phyloP scores from a whole-genome alignment of 2,888 invertebrate genomes.

The Boloria euphrosyne region DNA sequence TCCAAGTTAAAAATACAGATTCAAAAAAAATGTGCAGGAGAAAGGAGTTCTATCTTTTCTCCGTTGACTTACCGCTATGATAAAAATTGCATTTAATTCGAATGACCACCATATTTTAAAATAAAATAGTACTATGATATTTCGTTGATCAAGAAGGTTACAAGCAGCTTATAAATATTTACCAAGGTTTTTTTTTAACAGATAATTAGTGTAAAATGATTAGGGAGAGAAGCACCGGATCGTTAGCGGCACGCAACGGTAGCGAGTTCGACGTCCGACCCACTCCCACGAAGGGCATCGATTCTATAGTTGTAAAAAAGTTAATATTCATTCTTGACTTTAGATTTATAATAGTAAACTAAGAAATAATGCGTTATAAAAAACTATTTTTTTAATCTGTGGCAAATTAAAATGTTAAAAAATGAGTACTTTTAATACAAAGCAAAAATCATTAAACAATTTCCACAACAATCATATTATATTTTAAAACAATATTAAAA shows the following conservation, averaged over 20 bases:
- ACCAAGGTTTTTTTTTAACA: slow-evolving; percentile 46
- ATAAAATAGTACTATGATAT: too few relatives aligned
- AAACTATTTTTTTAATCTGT: neutral
- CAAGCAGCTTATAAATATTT: slow-evolving; percentile 34
- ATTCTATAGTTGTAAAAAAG: slow-evolving; percentile 41
- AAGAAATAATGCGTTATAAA: slow-evolving; percentile 31
- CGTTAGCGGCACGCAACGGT: slow-evolving; percentile 58
- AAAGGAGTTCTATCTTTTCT: too few relatives aligned
- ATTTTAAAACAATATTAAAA: too few relatives aligned
- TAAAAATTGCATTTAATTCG: too few relatives aligned
- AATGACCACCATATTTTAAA: too few relatives aligned
- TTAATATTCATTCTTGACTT: slow-evolving; percentile 46
- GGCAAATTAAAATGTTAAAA: neutral
- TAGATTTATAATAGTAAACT: slow-evolving; percentile 39
- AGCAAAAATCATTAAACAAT: too few relatives aligned
- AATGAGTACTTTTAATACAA: too few relatives aligned
- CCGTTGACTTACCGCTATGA: too few relatives aligned
- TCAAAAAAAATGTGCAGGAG: too few relatives aligned
- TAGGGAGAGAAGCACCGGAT: slow-evolving; percentile 58
- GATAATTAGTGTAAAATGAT: slow-evolving; percentile 64
- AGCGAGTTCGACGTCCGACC: slow-evolving; percentile 56
- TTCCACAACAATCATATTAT: too few relatives aligned
- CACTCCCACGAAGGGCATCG: slow-evolving; percentile 53
- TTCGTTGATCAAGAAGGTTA: slow-evolving; percentile 13
- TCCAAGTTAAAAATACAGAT: too few relatives aligned